These are phyloP conservation scores for Drosophila mettleri DNA, from an alignment of 2,888 invertebrate genomes.

Conservation along the genomic window DNA sequence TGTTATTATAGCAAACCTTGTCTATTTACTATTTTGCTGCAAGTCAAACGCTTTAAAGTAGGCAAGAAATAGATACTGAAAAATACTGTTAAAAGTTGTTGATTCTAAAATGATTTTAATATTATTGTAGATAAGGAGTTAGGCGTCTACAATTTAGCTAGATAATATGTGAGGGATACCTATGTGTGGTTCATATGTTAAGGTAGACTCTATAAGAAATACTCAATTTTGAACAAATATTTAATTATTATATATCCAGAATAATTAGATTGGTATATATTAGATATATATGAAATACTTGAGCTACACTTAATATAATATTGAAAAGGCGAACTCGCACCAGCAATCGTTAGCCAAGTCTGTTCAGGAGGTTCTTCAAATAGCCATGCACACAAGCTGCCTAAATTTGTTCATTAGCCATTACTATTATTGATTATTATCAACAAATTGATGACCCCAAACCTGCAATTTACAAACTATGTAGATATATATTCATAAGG, in stretches of 20 bases:
- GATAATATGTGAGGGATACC: no score
- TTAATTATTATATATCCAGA: no score
- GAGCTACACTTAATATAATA: no score
- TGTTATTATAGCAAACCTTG: background rate
- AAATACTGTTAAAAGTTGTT: no score
- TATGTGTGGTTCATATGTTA: no score
- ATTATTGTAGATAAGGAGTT: no score
- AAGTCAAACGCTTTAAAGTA: constrained; percentile 3
- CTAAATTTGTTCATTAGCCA: background rate
- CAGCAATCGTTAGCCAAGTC: background rate
- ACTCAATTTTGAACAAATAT: no score
- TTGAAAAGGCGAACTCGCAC: background rate
- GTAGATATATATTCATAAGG: background rate
- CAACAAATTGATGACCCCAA: background rate
- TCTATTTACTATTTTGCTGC: background rate
- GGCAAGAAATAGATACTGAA: background rate
- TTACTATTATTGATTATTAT: background rate
- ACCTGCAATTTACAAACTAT: background rate
- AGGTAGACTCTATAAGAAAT: no score
- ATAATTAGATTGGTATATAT: no score
- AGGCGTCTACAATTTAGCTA: no score
- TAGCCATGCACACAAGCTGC: background rate
- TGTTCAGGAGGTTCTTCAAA: background rate
- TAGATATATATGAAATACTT: no score
- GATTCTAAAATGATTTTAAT: background rate